phyloP scores from a whole-genome alignment of 2,113 vertebrate genomes.

The Crotalus tigris region DNA sequence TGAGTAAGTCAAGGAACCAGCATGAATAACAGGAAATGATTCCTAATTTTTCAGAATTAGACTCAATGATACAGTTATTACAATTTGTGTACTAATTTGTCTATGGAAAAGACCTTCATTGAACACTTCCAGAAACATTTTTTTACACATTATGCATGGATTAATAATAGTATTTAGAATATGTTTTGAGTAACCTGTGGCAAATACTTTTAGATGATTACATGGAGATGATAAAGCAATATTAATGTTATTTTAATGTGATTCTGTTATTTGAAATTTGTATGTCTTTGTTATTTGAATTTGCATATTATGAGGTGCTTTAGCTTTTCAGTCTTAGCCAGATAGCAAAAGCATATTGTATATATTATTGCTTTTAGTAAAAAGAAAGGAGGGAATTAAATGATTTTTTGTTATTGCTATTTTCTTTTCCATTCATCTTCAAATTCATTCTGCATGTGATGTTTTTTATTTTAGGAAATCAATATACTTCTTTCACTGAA shows the following conservation, averaged over 20 bases:
- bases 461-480: neutral
- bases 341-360: constrained; percentile 38
- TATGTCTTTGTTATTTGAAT: neutral
- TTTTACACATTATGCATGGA: neutral
- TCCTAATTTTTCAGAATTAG: constrained; percentile 15
- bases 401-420: neutral
- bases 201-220: neutral
- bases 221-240: neutral
- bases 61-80: constrained; percentile 8
- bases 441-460: neutral
- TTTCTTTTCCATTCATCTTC: neutral
- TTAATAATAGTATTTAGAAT: neutral
- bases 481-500: neutral
- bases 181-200: neutral
- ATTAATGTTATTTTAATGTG: neutral
- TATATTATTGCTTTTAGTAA: constrained; percentile 23
- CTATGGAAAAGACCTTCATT: constrained; percentile 4
- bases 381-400: constrained; percentile 17
- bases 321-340: neutral
- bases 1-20: constrained; percentile 55
- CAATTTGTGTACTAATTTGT: neutral
- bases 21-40: constrained; percentile 39
- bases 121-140: constrained; percentile 32
- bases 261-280: neutral
- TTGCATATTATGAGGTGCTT: neutral